These are phyloP conservation scores for Lagopus leucura DNA, from an alignment of 2,113 vertebrate species.

Conservation along the genomic window DNA sequence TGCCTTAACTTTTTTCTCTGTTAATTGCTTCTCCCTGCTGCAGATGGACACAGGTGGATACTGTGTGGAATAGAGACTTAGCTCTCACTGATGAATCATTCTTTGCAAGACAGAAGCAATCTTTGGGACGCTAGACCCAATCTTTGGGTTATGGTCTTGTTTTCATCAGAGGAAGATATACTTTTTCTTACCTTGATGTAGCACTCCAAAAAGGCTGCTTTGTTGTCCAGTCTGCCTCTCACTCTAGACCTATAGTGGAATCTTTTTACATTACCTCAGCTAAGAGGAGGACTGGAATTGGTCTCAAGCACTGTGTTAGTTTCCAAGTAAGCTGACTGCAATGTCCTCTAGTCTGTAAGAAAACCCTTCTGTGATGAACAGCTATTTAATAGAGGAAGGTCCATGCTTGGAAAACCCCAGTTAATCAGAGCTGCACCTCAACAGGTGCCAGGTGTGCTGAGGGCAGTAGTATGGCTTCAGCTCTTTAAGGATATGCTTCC, in stretches of 20 bases:
- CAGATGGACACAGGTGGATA: neutral
- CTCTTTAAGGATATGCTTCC: neutral
- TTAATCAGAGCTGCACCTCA: neutral
- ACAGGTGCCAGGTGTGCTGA: neutral
- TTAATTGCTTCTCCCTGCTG: neutral
- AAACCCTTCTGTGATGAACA: neutral
- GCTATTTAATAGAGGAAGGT: neutral
- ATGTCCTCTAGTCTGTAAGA: neutral
- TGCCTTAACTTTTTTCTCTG: neutral
- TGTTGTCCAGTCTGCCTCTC: neutral
- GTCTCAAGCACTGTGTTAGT: neutral
- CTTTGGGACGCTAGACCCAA: neutral
- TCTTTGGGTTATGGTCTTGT: neutral
- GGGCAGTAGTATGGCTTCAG: neutral
- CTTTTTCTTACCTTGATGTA: neutral
- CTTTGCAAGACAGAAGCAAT: neutral
- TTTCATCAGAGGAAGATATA: neutral
- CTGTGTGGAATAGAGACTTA: neutral
- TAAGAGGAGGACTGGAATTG: neutral
- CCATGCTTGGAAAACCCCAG: neutral
- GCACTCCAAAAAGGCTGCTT: neutral
- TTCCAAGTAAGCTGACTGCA: neutral
- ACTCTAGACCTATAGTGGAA: neutral
- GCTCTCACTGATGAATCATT: neutral
- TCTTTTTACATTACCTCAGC: neutral